phyloP scores from a whole-genome alignment of 2,888 invertebrate genomes.

The Scotopteryx bipunctaria region DNA sequence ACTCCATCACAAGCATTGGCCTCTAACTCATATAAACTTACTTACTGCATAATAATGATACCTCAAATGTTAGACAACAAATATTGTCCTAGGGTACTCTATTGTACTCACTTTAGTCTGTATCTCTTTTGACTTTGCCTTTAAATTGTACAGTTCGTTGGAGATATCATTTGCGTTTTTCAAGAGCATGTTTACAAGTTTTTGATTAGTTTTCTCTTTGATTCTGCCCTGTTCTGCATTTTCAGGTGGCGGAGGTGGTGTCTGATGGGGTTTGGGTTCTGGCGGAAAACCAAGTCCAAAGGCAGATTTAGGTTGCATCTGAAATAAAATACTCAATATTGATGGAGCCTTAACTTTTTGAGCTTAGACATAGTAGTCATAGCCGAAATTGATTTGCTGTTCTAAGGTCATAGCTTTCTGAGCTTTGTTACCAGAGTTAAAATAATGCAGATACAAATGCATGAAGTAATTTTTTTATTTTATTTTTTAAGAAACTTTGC shows the following conservation, averaged over 20 bases:
- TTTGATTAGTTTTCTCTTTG: not conserved
- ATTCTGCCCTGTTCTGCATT: not conserved
- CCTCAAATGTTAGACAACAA: not conserved
- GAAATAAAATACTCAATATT: too few species aligned
- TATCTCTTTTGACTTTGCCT: not conserved
- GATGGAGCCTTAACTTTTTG: too few species aligned
- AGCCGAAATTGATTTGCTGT: too few species aligned
- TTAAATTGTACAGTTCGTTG: not conserved
- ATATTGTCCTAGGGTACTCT: not conserved
- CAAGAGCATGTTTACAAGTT: not conserved
- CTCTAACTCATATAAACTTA: too few species aligned
- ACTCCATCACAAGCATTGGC: too few species aligned
- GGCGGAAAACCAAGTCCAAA: not conserved
- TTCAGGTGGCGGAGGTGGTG: not conserved
- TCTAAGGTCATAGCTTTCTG: too few species aligned
- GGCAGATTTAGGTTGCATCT: not conserved
- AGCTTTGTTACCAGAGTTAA: too few species aligned
- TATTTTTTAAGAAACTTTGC: too few species aligned
- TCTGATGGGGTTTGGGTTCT: not conserved
- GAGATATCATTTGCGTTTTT: not conserved
- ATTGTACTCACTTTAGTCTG: not conserved
- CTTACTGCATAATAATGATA: not conserved
- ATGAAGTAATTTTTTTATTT: too few species aligned
- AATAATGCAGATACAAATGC: too few species aligned
- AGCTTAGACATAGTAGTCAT: too few species aligned